A percentile compares a stretch with the other conserved stretches of the same genome.
Evolutionary conservation across 2,797 vertebrate genomes (phyloP).

Genomic region (Lithobates sylvaticus): DNA sequence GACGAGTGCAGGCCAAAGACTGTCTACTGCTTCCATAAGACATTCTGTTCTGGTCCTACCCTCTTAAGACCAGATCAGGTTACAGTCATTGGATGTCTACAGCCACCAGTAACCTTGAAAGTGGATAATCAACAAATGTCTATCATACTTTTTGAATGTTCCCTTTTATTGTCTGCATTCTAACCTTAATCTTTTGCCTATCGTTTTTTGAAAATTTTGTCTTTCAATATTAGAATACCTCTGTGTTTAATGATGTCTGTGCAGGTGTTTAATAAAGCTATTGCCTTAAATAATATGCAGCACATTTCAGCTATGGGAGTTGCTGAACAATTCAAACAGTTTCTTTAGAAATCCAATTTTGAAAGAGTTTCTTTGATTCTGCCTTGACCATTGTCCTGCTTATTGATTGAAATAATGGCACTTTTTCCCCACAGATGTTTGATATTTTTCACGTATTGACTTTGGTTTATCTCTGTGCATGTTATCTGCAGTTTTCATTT

Average conservation of each 20-base stretch:
- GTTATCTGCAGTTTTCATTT: constrained; percentile 50
- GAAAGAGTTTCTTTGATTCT: constrained; percentile 47
- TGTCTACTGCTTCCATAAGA: no score
- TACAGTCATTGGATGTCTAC: no score
- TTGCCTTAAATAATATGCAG: neutral
- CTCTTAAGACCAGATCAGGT: no score
- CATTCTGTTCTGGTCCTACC: no score
- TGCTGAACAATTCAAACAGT: constrained; percentile 8
- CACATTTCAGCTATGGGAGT: constrained; percentile 10
- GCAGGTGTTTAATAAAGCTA: neutral
- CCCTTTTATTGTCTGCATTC: neutral
- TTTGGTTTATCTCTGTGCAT: constrained; percentile 57
- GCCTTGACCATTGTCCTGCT: constrained; percentile 46
- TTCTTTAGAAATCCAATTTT: constrained; percentile 47
- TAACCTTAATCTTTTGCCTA: neutral
- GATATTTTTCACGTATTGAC: constrained; percentile 55
- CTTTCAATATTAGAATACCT: neutral
- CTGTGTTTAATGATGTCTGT: neutral
- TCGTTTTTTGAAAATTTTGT: neutral
- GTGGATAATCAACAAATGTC: no score
- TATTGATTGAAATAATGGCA: constrained; percentile 59
- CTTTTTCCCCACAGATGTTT: constrained; percentile 27
- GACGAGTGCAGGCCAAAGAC: no score
- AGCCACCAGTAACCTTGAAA: neutral
- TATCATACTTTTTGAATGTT: no score